Evolutionary conservation across 2,113 vertebrate species (phyloP), one percentile per base, ranked within the genome.

Genomic region (Laticauda colubrina): DNA sequence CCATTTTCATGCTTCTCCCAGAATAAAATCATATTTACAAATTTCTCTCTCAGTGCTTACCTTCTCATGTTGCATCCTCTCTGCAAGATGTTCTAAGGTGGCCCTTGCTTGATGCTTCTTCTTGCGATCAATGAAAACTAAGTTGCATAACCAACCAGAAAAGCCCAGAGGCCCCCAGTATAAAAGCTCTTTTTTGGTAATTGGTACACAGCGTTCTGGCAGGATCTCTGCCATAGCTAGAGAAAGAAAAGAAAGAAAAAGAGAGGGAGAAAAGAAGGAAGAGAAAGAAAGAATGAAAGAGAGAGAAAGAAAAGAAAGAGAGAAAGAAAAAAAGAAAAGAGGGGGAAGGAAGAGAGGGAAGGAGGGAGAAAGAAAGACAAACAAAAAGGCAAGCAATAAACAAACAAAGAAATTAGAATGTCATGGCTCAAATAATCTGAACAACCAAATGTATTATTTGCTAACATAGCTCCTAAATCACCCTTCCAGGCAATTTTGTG

Each of bases 121-220:
- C 53, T 75, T 56, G 69, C 90, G 90, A 10, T 91, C 69, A 39
- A 91, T 91, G 69, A 85, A 91, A 45, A 56, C 81, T 54, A 91
- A 85, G 51, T 8, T 34, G 10, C 51, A 55, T 8, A 91, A 3
- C 90, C 90, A 91, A 24, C 34, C 39, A 51, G 1, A 23, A 12
- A n/a, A 54, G 53, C 90, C 90, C n/a, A 91, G 3, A 26, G 53
- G 69, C 51, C 90, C 69, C 69, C 81, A 15, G 1, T 91, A 55
- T 11, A 85, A 6, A 53, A 91, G 8, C 69, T 91, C 90, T 23
- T 85, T 91, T 85, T 91, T 91, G 69, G 69, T 75, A 39, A 91
- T 53, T 14, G 90, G 69, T 34, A 85, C 69, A 43, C 90, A 91
- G 12, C 90, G 12, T 7, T 91, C 23, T 20, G 90, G 90, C 2